phyloP scores from a whole-genome alignment of 2,888 invertebrate genomes.

The Seira sanloemensis region DNA sequence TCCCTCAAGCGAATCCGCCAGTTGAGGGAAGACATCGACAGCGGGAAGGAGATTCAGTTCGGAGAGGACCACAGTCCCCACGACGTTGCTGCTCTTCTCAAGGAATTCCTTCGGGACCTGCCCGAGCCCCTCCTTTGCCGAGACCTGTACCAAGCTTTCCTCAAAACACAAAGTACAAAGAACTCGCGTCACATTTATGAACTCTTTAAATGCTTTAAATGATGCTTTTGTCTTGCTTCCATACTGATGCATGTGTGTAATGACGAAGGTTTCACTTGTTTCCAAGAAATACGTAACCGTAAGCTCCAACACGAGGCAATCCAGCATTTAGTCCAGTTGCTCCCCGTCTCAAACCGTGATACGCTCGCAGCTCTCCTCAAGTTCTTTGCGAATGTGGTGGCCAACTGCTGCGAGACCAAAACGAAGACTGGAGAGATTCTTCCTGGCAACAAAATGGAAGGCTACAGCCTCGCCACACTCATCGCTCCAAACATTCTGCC shows the following conservation, averaged over 20 bases:
- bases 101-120: conserved; percentile 94
- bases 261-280: too few relatives aligned
- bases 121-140: conserved; percentile 94
- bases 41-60: conserved; percentile 82
- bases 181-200: neutral
- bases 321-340: conserved; percentile 88
- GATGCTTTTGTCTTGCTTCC: too few relatives aligned
- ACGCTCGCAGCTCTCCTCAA: conserved; percentile 88
- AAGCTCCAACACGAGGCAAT: conserved; percentile 89
- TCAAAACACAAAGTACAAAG: conserved; percentile 89
- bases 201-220: neutral
- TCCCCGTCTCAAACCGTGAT: conserved; percentile 92
- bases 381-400: conserved; percentile 87
- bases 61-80: conserved; percentile 91
- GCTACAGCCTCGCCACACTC: conserved; percentile 91
- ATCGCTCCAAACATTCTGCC: conserved; percentile 96
- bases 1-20: conserved; percentile 94
- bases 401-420: conserved; percentile 82
- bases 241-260: too few relatives aligned
- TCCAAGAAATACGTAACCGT: conserved; percentile 86
- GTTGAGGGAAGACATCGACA: conserved; percentile 93
- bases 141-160: conserved; percentile 91
- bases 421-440: conserved; percentile 79
- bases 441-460: conserved; percentile 95
- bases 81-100: conserved; percentile 93